These are phyloP conservation scores for Carduelis carduelis DNA, from an alignment of 2,797 vertebrate genomes.

Conservation along the genomic window DNA sequence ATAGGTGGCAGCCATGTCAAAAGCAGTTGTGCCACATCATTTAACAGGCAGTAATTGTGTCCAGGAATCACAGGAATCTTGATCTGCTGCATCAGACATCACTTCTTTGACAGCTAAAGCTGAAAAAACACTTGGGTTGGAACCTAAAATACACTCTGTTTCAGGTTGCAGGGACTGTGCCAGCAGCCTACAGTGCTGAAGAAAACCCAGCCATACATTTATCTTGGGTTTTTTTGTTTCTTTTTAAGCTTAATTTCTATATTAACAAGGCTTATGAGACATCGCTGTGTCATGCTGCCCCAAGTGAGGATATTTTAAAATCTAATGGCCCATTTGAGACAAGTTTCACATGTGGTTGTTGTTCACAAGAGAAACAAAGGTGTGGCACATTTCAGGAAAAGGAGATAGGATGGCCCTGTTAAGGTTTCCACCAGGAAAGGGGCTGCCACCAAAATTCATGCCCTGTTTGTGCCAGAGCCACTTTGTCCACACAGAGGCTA, in stretches of 20 bases:
- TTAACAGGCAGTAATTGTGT: background rate
- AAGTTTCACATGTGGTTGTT: background rate
- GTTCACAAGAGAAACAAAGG: background rate
- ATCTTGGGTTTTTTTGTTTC: background rate
- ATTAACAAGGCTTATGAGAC: background rate
- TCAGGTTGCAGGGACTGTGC: background rate
- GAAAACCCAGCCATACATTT: background rate
- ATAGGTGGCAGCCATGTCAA: background rate
- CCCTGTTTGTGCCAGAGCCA: fast-evolving
- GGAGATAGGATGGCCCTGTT: background rate
- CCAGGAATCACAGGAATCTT: conserved; percentile 42
- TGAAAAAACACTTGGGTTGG: background rate
- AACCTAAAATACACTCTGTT: background rate
- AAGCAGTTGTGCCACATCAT: background rate
- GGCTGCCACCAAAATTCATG: background rate
- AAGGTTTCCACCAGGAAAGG: background rate
- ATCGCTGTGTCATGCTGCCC: background rate
- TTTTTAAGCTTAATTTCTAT: background rate
- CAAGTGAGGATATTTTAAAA: background rate
- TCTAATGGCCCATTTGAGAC: background rate
- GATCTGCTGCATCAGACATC: background rate
- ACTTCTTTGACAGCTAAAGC: background rate
- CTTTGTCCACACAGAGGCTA: background rate
- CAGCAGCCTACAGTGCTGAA: background rate
- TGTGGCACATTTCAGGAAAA: background rate